Evolutionary conservation across 2,113 vertebrate genomes (phyloP).

Genomic region (Natator depressus): DNA sequence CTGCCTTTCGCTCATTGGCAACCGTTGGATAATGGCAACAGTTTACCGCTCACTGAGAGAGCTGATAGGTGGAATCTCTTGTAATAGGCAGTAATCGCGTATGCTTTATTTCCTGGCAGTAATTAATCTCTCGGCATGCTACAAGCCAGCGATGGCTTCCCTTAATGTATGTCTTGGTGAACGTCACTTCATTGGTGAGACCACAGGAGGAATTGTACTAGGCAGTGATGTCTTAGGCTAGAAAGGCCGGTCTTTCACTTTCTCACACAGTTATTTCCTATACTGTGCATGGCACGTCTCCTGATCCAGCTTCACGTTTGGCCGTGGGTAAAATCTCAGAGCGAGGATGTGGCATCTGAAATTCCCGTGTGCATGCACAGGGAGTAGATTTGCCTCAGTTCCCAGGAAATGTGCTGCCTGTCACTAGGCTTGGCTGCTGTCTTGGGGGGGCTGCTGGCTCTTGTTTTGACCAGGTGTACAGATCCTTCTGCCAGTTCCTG

Average conservation of each 20-base stretch:
- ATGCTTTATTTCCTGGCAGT: not conserved
- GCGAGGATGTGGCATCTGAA: not conserved
- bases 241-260: not conserved
- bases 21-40: not conserved
- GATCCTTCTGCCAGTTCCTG: not conserved
- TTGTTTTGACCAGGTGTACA: not conserved
- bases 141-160: not conserved
- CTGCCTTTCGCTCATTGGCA: not conserved
- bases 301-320: not conserved
- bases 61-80: not conserved
- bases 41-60: not conserved
- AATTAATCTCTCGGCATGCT: not conserved
- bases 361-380: not conserved
- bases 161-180: not conserved
- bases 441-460: not conserved
- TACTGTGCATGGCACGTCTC: fast-evolving
- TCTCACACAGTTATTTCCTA: not conserved
- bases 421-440: not conserved
- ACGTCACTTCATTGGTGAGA: not conserved
- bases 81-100: not conserved
- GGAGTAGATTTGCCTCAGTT: not conserved
- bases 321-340: not conserved
- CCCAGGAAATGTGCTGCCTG: not conserved
- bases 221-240: not conserved
- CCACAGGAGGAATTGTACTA: not conserved